These are phyloP conservation scores for Ailurus styani DNA, from an alignment of 2,113 vertebrate species.

Conservation along the genomic window DNA sequence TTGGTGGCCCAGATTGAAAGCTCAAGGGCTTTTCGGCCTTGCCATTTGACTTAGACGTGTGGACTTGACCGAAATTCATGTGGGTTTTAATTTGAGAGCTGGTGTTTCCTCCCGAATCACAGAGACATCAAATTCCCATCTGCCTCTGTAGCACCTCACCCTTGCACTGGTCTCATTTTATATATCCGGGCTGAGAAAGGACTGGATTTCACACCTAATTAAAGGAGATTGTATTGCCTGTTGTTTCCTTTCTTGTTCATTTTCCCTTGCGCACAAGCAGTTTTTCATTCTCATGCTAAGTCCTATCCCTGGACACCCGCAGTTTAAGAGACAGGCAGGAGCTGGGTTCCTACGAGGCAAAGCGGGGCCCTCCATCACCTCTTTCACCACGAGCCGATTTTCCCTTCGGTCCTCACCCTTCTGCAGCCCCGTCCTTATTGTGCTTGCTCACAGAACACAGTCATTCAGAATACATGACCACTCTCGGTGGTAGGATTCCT, in stretches of 20 bases:
- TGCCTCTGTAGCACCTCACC: neutral
- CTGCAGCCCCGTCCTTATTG: conserved; percentile 49
- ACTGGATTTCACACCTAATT: conserved; percentile 75
- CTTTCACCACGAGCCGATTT: conserved; percentile 73
- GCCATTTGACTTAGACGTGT: conserved; percentile 37
- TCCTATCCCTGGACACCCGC: conserved; percentile 68
- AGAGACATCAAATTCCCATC: conserved; percentile 19
- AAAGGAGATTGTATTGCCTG: conserved; percentile 72
- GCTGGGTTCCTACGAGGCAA: conserved; percentile 69
- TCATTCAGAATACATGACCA: neutral
- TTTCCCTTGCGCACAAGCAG: conserved; percentile 65
- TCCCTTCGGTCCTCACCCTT: neutral
- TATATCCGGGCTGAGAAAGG: conserved; percentile 55
- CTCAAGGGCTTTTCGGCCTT: neutral
- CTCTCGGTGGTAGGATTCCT: conserved; percentile 53
- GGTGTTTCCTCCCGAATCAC: conserved; percentile 25
- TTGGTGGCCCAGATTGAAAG: conserved; percentile 27
- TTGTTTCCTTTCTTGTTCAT: conserved; percentile 77
- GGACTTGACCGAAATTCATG: conserved; percentile 33
- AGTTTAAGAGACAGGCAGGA: conserved; percentile 74
- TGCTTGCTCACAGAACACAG: conserved; percentile 26
- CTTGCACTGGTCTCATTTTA: conserved; percentile 44
- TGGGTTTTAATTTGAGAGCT: conserved; percentile 43
- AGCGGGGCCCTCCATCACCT: conserved; percentile 71
- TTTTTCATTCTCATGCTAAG: conserved; percentile 82